Percentiles rank a stretch among this genome's conserved stretches.
Conservation (phyloP, 2,888 invertebrate genomes). For the Agriopis marginaria region DNA sequence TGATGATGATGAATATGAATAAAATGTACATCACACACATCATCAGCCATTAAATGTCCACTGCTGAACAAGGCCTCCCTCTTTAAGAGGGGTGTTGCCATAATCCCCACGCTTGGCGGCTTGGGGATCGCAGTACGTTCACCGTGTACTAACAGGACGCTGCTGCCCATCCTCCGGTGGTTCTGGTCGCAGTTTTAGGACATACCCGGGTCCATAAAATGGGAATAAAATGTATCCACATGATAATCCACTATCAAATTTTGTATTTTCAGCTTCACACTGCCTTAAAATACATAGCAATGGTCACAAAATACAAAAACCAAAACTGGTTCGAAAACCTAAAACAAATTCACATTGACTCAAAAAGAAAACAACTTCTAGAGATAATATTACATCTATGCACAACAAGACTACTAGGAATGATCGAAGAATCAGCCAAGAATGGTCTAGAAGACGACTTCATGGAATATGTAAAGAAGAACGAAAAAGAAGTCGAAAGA, state of each 20-base stretch:
- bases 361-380: conserved; percentile 51
- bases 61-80: no score
- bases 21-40: no score
- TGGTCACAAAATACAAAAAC: conserved; percentile 58
- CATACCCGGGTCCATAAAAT: no score
- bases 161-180: no score
- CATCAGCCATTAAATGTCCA: no score
- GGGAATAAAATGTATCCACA: background rate
- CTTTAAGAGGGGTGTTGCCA: no score
- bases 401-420: conserved; percentile 55
- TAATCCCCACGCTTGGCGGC: no score
- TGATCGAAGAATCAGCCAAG: conserved; percentile 60
- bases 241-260: background rate
- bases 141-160: no score
- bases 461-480: conserved; percentile 49
- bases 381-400: conserved; percentile 64
- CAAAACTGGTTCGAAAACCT: conserved; percentile 68
- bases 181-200: no score
- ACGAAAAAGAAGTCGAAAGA: conserved; percentile 51
- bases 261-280: conserved; percentile 65
- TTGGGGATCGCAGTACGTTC: no score
- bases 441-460: conserved; percentile 57
- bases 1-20: no score
- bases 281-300: conserved; percentile 64
- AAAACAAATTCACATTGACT: conserved; percentile 59